Evolutionary conservation across 2,797 vertebrate genomes (phyloP).

Genomic region (Sebastes wilsoni): DNA sequence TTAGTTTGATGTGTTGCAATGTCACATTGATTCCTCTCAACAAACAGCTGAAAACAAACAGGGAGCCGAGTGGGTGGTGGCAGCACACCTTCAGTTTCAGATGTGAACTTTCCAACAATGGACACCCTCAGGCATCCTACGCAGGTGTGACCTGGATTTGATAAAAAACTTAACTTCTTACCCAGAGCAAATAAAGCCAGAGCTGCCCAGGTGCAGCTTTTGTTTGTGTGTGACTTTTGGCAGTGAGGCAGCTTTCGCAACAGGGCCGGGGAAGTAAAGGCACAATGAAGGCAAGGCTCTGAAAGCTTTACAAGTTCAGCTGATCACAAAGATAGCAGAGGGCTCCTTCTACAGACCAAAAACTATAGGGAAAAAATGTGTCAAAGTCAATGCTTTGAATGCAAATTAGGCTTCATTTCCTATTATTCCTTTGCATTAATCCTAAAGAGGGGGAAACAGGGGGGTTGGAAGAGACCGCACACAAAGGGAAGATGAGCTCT

Average conservation of each 20-base stretch:
- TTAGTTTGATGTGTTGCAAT: conserved; percentile 4
- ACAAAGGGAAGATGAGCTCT: conserved; percentile 39
- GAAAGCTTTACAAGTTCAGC: conserved; percentile 45
- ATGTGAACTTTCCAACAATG: conserved; percentile 78
- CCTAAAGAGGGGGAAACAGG: neutral
- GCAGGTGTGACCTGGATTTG: conserved; percentile 87
- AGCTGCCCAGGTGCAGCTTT: conserved; percentile 86
- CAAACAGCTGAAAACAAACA: conserved; percentile 60
- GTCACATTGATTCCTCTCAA: conserved; percentile 26
- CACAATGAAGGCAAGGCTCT: conserved; percentile 51
- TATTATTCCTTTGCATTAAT: neutral
- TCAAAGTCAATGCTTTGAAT: neutral
- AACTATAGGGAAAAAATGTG: neutral
- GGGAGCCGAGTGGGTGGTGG: conserved; percentile 58
- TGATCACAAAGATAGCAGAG: conserved; percentile 40
- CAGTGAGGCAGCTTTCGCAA: conserved; percentile 75
- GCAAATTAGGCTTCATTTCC: fast-evolving
- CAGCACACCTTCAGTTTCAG: conserved; percentile 76
- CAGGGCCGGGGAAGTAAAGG: conserved; percentile 35
- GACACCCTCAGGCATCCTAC: conserved; percentile 77
- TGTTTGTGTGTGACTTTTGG: conserved; percentile 85
- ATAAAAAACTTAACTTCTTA: conserved; percentile 80
- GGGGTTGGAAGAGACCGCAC: neutral
- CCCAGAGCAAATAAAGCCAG: conserved; percentile 81
- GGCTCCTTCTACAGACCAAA: conserved; percentile 24